Base-by-base conservation (phyloP, 1,140 invertebrate species). In the Pristionchus pacificus region DNA sequence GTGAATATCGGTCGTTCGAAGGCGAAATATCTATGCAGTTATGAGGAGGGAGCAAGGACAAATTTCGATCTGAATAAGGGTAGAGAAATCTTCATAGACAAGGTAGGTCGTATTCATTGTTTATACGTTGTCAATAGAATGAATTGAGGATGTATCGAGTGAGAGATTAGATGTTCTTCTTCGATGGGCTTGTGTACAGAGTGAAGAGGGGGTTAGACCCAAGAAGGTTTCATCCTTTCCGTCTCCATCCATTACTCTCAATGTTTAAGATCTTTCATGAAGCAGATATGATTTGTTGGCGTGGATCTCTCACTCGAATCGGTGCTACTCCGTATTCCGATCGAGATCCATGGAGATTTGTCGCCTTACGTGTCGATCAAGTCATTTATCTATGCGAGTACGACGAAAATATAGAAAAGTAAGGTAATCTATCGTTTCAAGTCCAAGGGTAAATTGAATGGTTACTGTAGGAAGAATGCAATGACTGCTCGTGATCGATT, bases 21-120 rank as follows among this genome's bases (percentile, higher is more conserved):
- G 29, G 67, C 67, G 58, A 69, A 69, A 58, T 69, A 69, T 27
- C 25, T 69, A 0, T 67, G 10, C 19, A 0, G 25, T 15, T 57
- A 65, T 24, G 13, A 27, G 10, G 60, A 61, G 30, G 14, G 19
- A 32, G 31, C 24, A 31, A 10, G 15, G 15, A 19, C 61, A 19
- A 32, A 69, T 1, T 69, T 69, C 27, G 67, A 69, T 27, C 57
- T 69, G n/a, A 69, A 69, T 30, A 2, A 32, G 31, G 67, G 67
- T 3, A 27, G 19, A n/a, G n/a, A 19, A 13, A 69, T 24, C 10
- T 69, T 66, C 1, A 30, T 64, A 3, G 57, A 65, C 6, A 69
- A 69, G 67, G 67, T 69, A 25, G 13, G 29, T 30, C 24, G 38
- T 14, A 15, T 65, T 25, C 10, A 32, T 49, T 49, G 3, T 66